Conservation (phyloP, 2,113 vertebrate species). For the Oryzias curvinotus region DNA sequence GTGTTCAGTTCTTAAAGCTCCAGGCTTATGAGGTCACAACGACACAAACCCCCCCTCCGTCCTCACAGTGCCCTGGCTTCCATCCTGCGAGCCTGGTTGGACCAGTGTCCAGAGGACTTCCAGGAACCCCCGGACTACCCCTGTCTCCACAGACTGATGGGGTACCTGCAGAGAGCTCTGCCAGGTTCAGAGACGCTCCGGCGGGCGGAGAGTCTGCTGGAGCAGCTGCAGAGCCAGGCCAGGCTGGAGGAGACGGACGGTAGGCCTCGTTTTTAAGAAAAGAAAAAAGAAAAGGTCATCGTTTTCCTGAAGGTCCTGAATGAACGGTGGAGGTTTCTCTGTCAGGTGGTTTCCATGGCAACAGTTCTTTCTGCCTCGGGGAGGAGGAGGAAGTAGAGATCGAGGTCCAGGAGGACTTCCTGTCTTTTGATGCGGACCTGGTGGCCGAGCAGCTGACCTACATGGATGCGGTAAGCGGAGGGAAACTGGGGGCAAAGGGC, state of each 20-base stretch:
- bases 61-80: slow-evolving; percentile 84
- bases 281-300: not conserved
- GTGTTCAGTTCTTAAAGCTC: too few species aligned
- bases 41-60: too few species aligned
- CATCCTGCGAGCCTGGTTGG: slow-evolving; percentile 89
- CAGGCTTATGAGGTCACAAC: too few species aligned
- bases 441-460: slow-evolving; percentile 95
- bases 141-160: slow-evolving; percentile 82
- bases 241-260: slow-evolving; percentile 76
- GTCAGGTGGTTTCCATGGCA: slow-evolving; percentile 79
- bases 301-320: not conserved
- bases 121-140: slow-evolving; percentile 85
- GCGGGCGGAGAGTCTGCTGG: slow-evolving; percentile 84
- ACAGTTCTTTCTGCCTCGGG: slow-evolving; percentile 71
- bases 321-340: slow-evolving; percentile 2
- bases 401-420: slow-evolving; percentile 82
- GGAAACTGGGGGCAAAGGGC: slow-evolving; percentile 7
- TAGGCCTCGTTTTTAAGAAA: slow-evolving; percentile 54
- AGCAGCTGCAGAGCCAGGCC: slow-evolving; percentile 84
- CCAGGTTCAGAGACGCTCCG: slow-evolving; percentile 85
- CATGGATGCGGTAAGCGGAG: slow-evolving; percentile 88
- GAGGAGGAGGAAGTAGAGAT: slow-evolving; percentile 84
- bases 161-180: slow-evolving; percentile 82
- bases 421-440: slow-evolving; percentile 83
- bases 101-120: slow-evolving; percentile 94